Percentiles rank a stretch among this genome's conserved stretches.
These are phyloP conservation scores for Trialeurodes vaporariorum DNA, from an alignment of 1,140 invertebrate species.

Conservation along the genomic window DNA sequence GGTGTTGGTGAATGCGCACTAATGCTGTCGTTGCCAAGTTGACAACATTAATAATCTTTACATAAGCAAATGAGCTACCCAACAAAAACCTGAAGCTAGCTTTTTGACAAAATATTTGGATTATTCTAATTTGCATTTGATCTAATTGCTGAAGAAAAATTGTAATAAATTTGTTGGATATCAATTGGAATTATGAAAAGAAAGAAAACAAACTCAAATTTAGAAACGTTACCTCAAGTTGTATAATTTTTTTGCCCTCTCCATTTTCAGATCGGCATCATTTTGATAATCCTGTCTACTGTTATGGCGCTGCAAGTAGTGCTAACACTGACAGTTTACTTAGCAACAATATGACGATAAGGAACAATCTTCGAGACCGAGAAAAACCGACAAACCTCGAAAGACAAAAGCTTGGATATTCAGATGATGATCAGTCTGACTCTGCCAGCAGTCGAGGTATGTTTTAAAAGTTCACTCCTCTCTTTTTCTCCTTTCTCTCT, in stretches of 20 bases:
- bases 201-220: too few relatives aligned
- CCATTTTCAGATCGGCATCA: conserved; percentile 59
- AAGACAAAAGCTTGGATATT: conserved; percentile 39
- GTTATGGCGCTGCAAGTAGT: conserved; percentile 44
- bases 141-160: too few relatives aligned
- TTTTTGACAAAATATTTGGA: conserved; percentile 1
- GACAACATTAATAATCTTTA: too few relatives aligned
- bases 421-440: conserved; percentile 40
- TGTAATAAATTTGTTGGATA: too few relatives aligned
- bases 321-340: conserved; percentile 31
- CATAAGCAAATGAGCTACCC: too few relatives aligned
- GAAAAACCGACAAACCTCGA: conserved; percentile 45
- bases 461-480: neutral
- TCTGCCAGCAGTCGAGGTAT: conserved; percentile 38
- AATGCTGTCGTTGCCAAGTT: too few relatives aligned
- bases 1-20: too few relatives aligned
- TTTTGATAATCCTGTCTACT: conserved; percentile 87
- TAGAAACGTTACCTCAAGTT: too few relatives aligned
- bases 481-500: neutral
- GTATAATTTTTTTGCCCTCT: too few relatives aligned
- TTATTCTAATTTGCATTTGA: neutral
- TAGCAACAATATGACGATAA: conserved; percentile 41
- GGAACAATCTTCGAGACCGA: conserved; percentile 52
- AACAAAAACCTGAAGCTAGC: too few relatives aligned
- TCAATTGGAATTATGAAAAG: too few relatives aligned